phyloP scores from a whole-genome alignment of 1,140 invertebrate species.

The Coelopa frigida region DNA sequence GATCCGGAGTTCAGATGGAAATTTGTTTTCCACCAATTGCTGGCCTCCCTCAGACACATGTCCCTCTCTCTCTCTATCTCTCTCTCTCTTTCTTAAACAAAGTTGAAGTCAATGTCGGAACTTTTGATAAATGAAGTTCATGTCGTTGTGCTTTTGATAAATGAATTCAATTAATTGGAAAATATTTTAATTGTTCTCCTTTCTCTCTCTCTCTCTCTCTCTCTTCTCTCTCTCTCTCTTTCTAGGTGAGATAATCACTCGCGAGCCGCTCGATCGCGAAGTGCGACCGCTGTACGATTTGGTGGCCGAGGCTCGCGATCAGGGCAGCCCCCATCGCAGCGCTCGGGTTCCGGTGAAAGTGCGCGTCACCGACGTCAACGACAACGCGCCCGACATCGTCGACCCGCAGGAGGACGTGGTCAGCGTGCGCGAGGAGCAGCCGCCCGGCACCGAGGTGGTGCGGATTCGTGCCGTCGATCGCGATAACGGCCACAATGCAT shows the following conservation, averaged over 20 bases:
- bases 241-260: slow-evolving; percentile 78
- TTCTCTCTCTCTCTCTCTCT: not conserved
- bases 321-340: slow-evolving; percentile 68
- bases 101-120: too few relatives aligned
- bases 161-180: too few relatives aligned
- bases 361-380: slow-evolving; percentile 76
- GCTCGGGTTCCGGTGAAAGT: slow-evolving; percentile 67
- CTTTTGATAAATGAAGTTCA: too few relatives aligned
- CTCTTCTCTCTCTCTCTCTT: slow-evolving; percentile 18
- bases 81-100: too few relatives aligned
- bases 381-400: slow-evolving; percentile 81
- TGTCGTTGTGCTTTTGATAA: too few relatives aligned
- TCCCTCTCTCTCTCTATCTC: too few relatives aligned
- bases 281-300: slow-evolving; percentile 67
- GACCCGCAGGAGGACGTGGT: slow-evolving; percentile 81
- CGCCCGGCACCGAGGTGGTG: slow-evolving; percentile 75
- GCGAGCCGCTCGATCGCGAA: slow-evolving; percentile 77
- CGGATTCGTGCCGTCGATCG: slow-evolving; percentile 76
- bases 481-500: slow-evolving; percentile 81
- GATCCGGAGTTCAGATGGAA: too few relatives aligned
- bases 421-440: slow-evolving; percentile 80
- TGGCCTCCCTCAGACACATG: too few relatives aligned
- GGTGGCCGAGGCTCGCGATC: slow-evolving; percentile 76
- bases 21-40: too few relatives aligned
- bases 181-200: too few relatives aligned